Base-by-base conservation (phyloP, 1,140 invertebrate genomes). In the Drosophila tsacasi region DNA sequence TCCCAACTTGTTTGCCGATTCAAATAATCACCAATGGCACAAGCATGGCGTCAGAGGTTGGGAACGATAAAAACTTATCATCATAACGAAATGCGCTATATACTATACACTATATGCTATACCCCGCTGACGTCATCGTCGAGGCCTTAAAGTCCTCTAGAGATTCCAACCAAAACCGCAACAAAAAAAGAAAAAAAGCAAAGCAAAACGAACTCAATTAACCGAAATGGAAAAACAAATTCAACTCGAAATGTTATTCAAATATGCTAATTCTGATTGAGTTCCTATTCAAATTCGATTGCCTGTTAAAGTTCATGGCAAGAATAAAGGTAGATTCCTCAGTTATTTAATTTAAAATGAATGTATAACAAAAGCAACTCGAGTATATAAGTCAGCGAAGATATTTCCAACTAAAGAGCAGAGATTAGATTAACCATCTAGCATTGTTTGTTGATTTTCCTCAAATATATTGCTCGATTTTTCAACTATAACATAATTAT, bases 1-100 rank as follows among this genome's bases (percentile, higher is more conserved):
- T 39, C 27, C 35, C 69, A 47, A 73, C 46, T 74, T 73, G 67
- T 73, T 73, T 72, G 67, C 15, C 71, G 71, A 74, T 74, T 73
- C 42, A 61, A 73, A 61, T 73, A 73, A 61, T 73, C 55, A 52
- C n/a, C 23, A 60, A 72, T 49, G 64, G 23, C 68, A 13, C 42
- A 47, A 23, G 42, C 46, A 61, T 74, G 50, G 37, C 68, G 71
- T 73, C 71, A 74, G 49, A 46, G 66, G 30, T 27, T 52, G 47
- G 60, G 32, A 50, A 55, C 46, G 46, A 54, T 68, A 42, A 68
- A 42, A 42, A 42, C 32, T 32, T 4, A 12, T 54, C 27, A 15
- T 39, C 64, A 68, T 47, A 35, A 32, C 39, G 66, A 35, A 65
- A 44, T 25, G 40, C 57, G 32, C 2, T 55, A 23, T 44, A 66